Conservation (phyloP, 1,140 invertebrate genomes). For the Ruditapes philippinarum region DNA sequence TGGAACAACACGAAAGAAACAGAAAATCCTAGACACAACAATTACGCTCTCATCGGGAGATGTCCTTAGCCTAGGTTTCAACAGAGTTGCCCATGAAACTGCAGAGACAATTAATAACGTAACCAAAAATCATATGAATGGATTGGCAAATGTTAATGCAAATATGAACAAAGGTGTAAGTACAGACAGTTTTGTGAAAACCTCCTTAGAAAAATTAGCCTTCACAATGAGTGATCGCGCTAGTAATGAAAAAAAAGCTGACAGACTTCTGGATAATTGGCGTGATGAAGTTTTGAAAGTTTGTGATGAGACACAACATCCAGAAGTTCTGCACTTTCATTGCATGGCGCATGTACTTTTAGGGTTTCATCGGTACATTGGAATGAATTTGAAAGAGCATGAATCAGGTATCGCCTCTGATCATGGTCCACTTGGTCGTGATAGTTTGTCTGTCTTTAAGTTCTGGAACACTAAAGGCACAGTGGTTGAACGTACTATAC, state of each 20-base stretch:
- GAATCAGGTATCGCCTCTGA: not conserved
- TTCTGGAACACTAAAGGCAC: conserved; percentile 5
- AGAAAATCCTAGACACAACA: conserved; percentile 59
- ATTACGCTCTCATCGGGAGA: conserved; percentile 25
- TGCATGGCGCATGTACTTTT: conserved; percentile 52
- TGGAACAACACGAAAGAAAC: conserved; percentile 36
- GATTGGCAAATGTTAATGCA: not conserved
- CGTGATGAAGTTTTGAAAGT: conserved; percentile 8
- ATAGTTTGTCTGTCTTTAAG: conserved; percentile 7
- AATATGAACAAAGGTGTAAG: not conserved
- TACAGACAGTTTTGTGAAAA: not conserved
- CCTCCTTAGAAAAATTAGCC: conserved; percentile 3
- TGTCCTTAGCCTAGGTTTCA: conserved; percentile 45
- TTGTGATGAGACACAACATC: not conserved
- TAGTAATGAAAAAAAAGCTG: conserved; percentile 39
- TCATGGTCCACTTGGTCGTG: conserved; percentile 24
- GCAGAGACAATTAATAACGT: conserved; percentile 33
- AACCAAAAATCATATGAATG: conserved; percentile 17
- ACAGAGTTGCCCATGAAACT: not conserved
- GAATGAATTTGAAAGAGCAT: not conserved
- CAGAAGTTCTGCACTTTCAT: conserved; percentile 37
- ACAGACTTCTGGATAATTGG: conserved; percentile 19
- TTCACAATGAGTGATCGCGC: conserved; percentile 40
- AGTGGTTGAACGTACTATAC: not conserved
- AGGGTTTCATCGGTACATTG: conserved; percentile 34